Evolutionary conservation across 2,888 invertebrate species (phyloP), one percentile per base, ranked within the genome.

Genomic region (Polyommatus iphigenia): DNA sequence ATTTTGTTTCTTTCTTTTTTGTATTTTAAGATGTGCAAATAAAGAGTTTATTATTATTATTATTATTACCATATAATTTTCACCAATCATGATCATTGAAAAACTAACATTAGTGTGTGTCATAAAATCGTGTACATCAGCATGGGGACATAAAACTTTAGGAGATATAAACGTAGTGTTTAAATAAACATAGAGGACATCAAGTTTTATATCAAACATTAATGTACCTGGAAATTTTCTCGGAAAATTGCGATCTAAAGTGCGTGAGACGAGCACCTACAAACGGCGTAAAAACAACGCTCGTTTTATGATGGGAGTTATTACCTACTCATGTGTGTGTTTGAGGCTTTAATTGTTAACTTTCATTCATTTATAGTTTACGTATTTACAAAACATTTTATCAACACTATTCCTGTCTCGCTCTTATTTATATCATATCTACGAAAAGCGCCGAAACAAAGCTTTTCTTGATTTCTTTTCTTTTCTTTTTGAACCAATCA

Each of bases 171-270:
- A 67, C 29, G 67, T 15, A 67, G 67, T 67, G 32, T 67, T 67
- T 67, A 67, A 67, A 67, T 67, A 67, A 67, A 67, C 29, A 67
- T 67, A 67, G 67, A 67, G 67, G 29, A 67, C 29, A 67, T 32
- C 67, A 67, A 67, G 67, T 67, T 67, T 67, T 67, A 67, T 67
- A 67, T 67, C 32, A 67, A 67, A 67, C 67, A 67, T 32, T 67
- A 67, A 67, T 67, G 29, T 67, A 62, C 13, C 62, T 62, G 67
- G 67, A 67, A 67, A 32, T 67, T 32, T 67, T 15, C 67, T 32
- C 29, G 24, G 67, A 29, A 67, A 67, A 67, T 67, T 29, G 67
- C 67, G 29, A 18, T 67, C 32, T 67, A 18, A 5, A 67, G 67
- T 67, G 29, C 29, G 67, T 67, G 29, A 29, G 67, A 29, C 32